Evolutionary conservation across 92 coral and sea anemone species (phyloP).

Genomic region (Porites lobata): DNA sequence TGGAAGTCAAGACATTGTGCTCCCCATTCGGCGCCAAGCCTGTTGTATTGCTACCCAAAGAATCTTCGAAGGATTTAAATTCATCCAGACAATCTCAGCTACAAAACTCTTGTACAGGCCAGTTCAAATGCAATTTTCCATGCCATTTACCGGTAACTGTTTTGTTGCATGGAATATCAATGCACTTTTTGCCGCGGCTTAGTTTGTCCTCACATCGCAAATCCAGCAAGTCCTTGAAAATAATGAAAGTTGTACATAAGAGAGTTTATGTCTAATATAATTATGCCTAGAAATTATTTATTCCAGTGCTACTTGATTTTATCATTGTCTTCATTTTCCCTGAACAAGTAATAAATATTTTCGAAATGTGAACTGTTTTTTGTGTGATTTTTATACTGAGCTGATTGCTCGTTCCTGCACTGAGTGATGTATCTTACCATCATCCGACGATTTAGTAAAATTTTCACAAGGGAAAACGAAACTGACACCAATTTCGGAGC

Average conservation of each 20-base stretch:
- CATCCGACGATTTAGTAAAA: too few relatives aligned
- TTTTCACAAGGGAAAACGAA: too few relatives aligned
- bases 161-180: too few relatives aligned
- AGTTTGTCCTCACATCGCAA: too few relatives aligned
- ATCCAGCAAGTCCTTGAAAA: neutral
- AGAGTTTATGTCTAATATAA: neutral
- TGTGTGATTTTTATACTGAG: neutral
- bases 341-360: constrained; percentile 22
- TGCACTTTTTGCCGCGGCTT: too few relatives aligned
- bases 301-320: constrained; percentile 3
- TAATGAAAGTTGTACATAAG: constrained; percentile 25
- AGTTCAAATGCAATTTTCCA: too few relatives aligned
- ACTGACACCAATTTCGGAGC: too few relatives aligned
- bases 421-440: neutral
- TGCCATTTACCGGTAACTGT: too few relatives aligned
- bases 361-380: neutral
- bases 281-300: constrained; percentile 23
- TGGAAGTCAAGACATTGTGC: neutral
- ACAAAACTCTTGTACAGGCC: too few relatives aligned
- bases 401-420: neutral
- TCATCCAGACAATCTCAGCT: too few relatives aligned
- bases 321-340: neutral
- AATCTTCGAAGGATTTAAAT: neutral
- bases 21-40: neutral
- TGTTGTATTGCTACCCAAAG: neutral